A percentile compares a stretch with the other conserved stretches of the same genome.
Conservation (phyloP, 2,888 invertebrate genomes). For the Andrena minutula region DNA sequence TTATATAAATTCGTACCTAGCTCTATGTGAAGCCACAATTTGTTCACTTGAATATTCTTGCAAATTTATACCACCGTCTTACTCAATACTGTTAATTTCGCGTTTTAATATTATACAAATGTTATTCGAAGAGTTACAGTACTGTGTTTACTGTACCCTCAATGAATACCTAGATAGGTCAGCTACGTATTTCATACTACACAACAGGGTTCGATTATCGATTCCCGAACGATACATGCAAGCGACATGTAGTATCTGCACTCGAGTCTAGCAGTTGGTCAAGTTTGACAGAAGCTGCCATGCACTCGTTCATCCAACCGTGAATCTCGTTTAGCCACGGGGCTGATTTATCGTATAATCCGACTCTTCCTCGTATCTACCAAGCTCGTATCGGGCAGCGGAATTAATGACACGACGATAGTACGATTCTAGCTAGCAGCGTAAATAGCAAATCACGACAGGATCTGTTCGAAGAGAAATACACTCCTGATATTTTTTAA, state of each 20-base stretch:
- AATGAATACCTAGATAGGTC: neutral
- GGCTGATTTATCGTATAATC: conserved; percentile 4
- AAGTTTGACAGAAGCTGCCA: conserved; percentile 16
- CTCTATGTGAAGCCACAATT: neutral
- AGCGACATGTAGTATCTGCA: neutral
- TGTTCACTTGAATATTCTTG: neutral
- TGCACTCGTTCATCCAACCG: neutral
- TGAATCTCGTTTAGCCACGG: conserved; percentile 7
- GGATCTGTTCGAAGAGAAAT: neutral
- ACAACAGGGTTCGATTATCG: conserved; percentile 6
- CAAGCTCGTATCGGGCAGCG: neutral
- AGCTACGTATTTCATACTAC: neutral
- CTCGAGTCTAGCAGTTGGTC: neutral
- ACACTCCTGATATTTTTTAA: neutral
- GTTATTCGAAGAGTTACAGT: neutral
- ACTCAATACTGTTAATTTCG: neutral
- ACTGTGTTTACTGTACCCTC: no score
- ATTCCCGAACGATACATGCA: neutral
- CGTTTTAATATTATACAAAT: neutral
- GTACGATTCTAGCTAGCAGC: neutral
- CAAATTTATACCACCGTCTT: neutral
- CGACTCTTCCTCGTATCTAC: neutral
- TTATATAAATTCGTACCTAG: neutral
- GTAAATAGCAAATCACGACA: no score
- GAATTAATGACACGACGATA: neutral